Conservation (phyloP, 2,797 vertebrate genomes). For the Xenops minutus region DNA sequence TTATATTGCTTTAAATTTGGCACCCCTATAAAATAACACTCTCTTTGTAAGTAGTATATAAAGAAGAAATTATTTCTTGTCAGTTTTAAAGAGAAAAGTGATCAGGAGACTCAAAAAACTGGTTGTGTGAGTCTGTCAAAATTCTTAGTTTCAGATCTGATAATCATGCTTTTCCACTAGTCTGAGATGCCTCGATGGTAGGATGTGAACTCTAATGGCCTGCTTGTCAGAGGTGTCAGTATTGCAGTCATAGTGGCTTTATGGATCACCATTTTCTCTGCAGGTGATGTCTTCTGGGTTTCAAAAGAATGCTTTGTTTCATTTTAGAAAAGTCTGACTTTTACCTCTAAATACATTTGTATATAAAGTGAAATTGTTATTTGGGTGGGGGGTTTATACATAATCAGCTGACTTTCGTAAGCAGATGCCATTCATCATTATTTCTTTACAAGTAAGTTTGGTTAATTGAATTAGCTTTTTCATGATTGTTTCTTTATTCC, state of each 20-base stretch:
- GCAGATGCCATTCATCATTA: not conserved
- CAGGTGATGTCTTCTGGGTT: not conserved
- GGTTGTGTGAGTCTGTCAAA: not conserved
- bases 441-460: not conserved
- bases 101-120: not conserved
- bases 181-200: not conserved
- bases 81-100: not conserved
- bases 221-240: not conserved
- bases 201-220: not conserved
- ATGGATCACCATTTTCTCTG: not conserved
- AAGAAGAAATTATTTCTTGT: not conserved
- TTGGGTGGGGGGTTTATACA: not conserved
- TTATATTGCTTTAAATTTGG: not conserved
- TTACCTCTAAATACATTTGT: not conserved
- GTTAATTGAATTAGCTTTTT: not conserved
- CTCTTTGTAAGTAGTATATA: not conserved
- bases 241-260: not conserved
- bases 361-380: not conserved
- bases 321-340: not conserved
- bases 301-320: not conserved
- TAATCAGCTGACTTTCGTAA: not conserved
- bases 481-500: not conserved
- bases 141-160: not conserved
- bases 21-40: not conserved
- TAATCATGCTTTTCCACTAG: not conserved